Evolutionary conservation across 1,140 invertebrate genomes (phyloP).

Genomic region (Macrobrachium nipponense): DNA sequence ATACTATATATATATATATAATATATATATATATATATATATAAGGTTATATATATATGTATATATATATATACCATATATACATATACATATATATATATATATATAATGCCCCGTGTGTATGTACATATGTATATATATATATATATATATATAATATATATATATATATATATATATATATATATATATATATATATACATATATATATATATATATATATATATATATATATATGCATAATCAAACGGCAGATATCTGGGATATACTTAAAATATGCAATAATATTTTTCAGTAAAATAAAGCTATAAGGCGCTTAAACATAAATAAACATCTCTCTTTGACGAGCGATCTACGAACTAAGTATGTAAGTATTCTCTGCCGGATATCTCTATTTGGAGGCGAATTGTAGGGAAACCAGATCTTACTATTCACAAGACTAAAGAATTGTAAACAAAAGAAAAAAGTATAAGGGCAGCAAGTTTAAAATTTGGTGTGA

Average conservation of each 20-base stretch:
- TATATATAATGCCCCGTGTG: no score
- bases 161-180: conserved; percentile 32
- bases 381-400: no score
- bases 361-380: no score
- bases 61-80: conserved; percentile 34
- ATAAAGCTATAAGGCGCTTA: no score
- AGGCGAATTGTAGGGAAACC: no score
- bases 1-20: conserved; percentile 34
- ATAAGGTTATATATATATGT: conserved; percentile 39
- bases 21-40: conserved; percentile 45
- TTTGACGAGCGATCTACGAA: no score
- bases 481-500: no score
- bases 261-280: neutral
- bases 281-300: no score
- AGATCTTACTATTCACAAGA: no score
- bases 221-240: conserved; percentile 41
- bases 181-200: conserved; percentile 39
- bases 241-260: neutral
- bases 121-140: no score
- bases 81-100: conserved; percentile 32
- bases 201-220: conserved; percentile 41
- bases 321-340: no score
- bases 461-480: neutral
- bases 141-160: conserved; percentile 25
- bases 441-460: neutral